Percentiles rank a stretch among this genome's conserved stretches.
phyloP scores from a whole-genome alignment of 2,888 invertebrate species.

The Entomobrya multifasciata region DNA sequence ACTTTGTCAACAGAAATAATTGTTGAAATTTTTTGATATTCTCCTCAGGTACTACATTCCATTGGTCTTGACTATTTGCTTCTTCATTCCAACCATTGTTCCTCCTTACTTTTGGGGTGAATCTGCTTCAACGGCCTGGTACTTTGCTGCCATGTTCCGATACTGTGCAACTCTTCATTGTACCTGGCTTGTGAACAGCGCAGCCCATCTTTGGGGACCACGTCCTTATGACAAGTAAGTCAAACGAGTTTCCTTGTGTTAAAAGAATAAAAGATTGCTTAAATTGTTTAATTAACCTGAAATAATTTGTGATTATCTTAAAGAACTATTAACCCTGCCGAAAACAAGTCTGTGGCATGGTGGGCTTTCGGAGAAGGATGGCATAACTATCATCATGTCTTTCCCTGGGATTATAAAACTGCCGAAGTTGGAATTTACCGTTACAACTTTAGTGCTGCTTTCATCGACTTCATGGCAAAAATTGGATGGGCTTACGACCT shows the following conservation, averaged over 20 bases:
- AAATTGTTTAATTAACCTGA: background rate
- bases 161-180: conserved; percentile 93
- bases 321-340: conserved; percentile 78
- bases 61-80: conserved; percentile 77
- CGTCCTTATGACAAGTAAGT: conserved; percentile 87
- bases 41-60: conserved; percentile 75
- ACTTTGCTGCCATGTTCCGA: conserved; percentile 89
- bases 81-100: conserved; percentile 85
- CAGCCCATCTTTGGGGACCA: conserved; percentile 93
- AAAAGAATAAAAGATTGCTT: conserved; percentile 12
- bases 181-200: conserved; percentile 97
- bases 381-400: conserved; percentile 83
- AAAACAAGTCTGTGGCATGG: conserved; percentile 77
- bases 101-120: conserved; percentile 94
- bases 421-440: conserved; percentile 82
- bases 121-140: conserved; percentile 88
- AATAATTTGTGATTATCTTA: background rate
- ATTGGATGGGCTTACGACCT: conserved; percentile 82
- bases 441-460: conserved; percentile 82
- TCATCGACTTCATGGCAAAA: conserved; percentile 82
- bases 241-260: too few species aligned
- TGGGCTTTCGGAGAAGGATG: conserved; percentile 82
- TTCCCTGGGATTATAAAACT: conserved; percentile 83
- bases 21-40: conserved; percentile 21
- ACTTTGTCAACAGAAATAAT: background rate